Evolutionary conservation across 2,113 vertebrate species (phyloP).

Genomic region (Bettongia penicillata): DNA sequence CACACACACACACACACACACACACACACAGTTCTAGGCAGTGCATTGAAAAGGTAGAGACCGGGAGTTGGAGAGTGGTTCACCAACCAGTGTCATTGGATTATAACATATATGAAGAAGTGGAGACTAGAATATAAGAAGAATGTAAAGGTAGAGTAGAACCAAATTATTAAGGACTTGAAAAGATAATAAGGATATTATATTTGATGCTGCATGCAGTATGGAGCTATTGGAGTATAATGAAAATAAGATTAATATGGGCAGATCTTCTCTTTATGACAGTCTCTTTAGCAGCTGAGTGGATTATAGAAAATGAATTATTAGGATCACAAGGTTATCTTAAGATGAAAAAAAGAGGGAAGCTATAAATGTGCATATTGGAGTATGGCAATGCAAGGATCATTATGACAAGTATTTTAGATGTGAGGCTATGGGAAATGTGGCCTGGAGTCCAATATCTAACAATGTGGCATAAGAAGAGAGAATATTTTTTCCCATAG

Average conservation of each 20-base stretch:
- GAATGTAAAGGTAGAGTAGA: not conserved
- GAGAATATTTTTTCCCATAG: not conserved
- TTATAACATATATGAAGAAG: not conserved
- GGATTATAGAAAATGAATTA: not conserved
- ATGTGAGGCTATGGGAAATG: not conserved
- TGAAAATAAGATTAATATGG: not conserved
- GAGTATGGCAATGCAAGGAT: not conserved
- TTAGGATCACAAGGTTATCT: not conserved
- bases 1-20: too few relatives aligned
- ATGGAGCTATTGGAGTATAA: not conserved
- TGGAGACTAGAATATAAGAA: not conserved
- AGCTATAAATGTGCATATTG: not conserved
- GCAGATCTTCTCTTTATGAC: not conserved
- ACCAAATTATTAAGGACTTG: not conserved
- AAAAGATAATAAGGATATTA: not conserved
- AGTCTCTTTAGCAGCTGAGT: not conserved
- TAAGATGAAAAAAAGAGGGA: not conserved
- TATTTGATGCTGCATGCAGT: not conserved
- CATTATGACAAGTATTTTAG: not conserved
- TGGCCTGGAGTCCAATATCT: not conserved
- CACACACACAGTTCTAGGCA: not conserved
- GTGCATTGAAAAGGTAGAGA: not conserved
- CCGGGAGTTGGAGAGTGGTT: not conserved
- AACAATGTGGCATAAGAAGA: not conserved
- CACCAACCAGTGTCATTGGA: not conserved